A percentile compares a stretch with the other conserved stretches of the same genome.
Conservation (phyloP, 2,888 invertebrate genomes). For the Drosophila picticornis region DNA sequence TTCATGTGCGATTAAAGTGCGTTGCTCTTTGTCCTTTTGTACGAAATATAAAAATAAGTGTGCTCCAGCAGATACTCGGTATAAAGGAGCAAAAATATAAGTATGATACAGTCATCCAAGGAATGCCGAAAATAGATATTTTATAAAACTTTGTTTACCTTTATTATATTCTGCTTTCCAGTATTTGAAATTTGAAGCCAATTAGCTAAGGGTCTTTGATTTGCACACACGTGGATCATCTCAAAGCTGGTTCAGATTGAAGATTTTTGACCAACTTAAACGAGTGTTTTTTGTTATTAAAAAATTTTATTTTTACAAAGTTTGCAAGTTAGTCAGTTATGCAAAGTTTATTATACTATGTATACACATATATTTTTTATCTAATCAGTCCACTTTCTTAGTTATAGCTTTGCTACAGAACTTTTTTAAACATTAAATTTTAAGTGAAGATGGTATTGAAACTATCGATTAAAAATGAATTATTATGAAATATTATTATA, state of each 20-base stretch:
- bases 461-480: not conserved
- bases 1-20: constrained; percentile 2
- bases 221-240: not conserved
- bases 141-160: not conserved
- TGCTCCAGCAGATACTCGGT: not conserved
- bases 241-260: not conserved
- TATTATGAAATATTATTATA: too few relatives aligned
- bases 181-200: not conserved
- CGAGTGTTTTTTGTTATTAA: not conserved
- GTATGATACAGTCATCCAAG: not conserved
- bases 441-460: not conserved
- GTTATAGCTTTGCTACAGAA: not conserved
- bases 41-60: not conserved
- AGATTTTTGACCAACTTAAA: not conserved
- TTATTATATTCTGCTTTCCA: not conserved
- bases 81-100: not conserved
- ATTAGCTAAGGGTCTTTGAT: not conserved
- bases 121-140: not conserved
- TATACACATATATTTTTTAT: too few relatives aligned
- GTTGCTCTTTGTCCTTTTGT: constrained; percentile 7
- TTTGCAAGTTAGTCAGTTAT: not conserved
- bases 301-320: not conserved
- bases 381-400: not conserved
- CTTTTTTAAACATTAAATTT: not conserved
- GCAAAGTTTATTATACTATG: not conserved